Conservation (phyloP, 2,888 invertebrate species). For the Drosophila neotestacea region DNA sequence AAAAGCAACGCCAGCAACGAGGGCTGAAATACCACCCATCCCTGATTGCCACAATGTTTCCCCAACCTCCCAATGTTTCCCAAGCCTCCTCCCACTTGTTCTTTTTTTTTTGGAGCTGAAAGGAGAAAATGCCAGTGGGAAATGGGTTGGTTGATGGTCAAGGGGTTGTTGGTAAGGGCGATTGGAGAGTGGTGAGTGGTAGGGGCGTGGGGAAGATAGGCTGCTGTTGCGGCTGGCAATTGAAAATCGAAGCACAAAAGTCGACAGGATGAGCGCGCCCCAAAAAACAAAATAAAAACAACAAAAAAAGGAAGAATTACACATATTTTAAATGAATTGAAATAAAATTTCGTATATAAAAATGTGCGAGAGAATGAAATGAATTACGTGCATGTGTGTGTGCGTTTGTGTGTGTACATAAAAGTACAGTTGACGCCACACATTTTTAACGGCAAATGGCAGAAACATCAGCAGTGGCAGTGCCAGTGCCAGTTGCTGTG, state of each 20-base stretch:
- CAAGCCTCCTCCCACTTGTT: neutral
- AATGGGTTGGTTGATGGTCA: slow-evolving; percentile 38
- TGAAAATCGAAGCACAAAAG: slow-evolving; percentile 73
- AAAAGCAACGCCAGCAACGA: slow-evolving; percentile 24
- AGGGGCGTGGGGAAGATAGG: slow-evolving; percentile 26
- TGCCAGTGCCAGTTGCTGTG: slow-evolving; percentile 22
- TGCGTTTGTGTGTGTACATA: slow-evolving; percentile 50
- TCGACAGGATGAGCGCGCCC: slow-evolving; percentile 63
- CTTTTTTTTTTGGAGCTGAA: slow-evolving; percentile 16
- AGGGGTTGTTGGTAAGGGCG: slow-evolving; percentile 15
- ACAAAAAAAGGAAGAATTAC: slow-evolving; percentile 56
- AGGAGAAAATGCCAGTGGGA: slow-evolving; percentile 38
- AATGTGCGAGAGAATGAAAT: slow-evolving; percentile 59
- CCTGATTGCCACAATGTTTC: neutral
- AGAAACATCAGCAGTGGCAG: slow-evolving; percentile 40
- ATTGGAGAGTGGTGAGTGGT: neutral
- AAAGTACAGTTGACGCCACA: slow-evolving; percentile 82
- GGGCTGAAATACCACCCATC: slow-evolving; percentile 23
- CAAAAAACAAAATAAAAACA: slow-evolving; percentile 13
- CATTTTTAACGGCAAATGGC: slow-evolving; percentile 72
- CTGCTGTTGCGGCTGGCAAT: slow-evolving; percentile 53
- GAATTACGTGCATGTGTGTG: slow-evolving; percentile 42
- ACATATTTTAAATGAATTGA: slow-evolving; percentile 79
- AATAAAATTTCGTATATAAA: slow-evolving; percentile 78
- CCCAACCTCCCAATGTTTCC: slow-evolving; percentile 10